phyloP scores from a whole-genome alignment of 2,797 vertebrate species.

The Hafferia zeledoni region DNA sequence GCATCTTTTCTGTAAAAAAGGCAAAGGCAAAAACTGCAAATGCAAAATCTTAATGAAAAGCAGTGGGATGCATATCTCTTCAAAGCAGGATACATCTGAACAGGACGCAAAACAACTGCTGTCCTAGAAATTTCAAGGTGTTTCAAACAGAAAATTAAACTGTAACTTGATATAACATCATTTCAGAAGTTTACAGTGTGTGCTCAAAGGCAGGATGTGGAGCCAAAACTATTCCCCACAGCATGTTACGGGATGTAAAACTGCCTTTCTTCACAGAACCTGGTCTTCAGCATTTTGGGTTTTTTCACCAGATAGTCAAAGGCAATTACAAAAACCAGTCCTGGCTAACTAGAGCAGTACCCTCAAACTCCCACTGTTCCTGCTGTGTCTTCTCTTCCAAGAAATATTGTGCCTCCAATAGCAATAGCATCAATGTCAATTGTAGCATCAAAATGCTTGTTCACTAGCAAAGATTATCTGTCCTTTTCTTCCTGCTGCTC shows the following conservation, averaged over 20 bases:
- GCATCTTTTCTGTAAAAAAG: background rate
- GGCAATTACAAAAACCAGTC: background rate
- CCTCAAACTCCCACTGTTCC: background rate
- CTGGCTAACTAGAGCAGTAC: background rate
- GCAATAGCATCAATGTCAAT: background rate
- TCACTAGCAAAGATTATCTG: background rate
- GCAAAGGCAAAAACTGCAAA: background rate
- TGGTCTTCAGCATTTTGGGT: background rate
- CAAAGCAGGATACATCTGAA: background rate
- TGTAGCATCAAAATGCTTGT: background rate
- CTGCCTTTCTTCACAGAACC: background rate
- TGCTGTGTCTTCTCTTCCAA: background rate
- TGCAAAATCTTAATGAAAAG: background rate
- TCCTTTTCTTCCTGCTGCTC: background rate
- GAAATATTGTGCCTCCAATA: background rate
- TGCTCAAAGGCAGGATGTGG: background rate
- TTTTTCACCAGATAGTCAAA: background rate
- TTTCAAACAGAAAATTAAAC: conserved; percentile 41
- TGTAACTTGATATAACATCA: background rate
- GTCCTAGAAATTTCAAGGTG: background rate
- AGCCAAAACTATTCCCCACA: background rate
- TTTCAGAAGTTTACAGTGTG: background rate
- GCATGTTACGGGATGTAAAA: background rate
- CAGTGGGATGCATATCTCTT: background rate
- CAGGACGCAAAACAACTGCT: background rate